These are phyloP conservation scores for Sphenodon punctatus DNA, from an alignment of 2,797 vertebrate species.

Conservation along the genomic window DNA sequence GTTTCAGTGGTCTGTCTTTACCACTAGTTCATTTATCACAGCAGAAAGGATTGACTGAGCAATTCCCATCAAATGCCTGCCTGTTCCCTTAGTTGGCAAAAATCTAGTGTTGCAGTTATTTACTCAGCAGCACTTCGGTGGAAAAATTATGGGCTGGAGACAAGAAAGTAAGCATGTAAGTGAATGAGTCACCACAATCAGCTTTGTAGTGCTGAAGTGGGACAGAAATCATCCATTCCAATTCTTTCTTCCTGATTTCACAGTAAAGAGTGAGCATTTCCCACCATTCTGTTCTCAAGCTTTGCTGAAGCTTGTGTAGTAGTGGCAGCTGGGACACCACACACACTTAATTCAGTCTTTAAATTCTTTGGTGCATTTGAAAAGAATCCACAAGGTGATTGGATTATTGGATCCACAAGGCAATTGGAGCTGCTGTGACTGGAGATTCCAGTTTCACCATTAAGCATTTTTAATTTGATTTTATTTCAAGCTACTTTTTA, in stretches of 20 bases:
- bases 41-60: conserved; percentile 13
- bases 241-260: not conserved
- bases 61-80: not conserved
- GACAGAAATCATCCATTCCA: not conserved
- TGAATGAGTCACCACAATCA: not conserved
- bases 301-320: not conserved
- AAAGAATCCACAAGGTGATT: not conserved
- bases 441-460: not conserved
- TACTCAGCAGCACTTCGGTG: not conserved
- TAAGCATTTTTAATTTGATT: not conserved
- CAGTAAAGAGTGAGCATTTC: not conserved
- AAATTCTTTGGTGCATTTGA: no score
- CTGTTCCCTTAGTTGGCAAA: not conserved
- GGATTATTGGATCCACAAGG: not conserved
- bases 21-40: conserved; percentile 5
- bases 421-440: not conserved
- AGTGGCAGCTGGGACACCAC: not conserved
- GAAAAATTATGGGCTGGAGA: not conserved
- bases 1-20: conserved; percentile 9
- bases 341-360: not conserved
- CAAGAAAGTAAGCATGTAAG: no score
- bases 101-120: conserved; percentile 27
- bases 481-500: not conserved
- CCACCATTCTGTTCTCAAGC: not conserved
- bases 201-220: not conserved